phyloP scores from a whole-genome alignment of 2,888 invertebrate species.

The Odontocolon sp. region DNA sequence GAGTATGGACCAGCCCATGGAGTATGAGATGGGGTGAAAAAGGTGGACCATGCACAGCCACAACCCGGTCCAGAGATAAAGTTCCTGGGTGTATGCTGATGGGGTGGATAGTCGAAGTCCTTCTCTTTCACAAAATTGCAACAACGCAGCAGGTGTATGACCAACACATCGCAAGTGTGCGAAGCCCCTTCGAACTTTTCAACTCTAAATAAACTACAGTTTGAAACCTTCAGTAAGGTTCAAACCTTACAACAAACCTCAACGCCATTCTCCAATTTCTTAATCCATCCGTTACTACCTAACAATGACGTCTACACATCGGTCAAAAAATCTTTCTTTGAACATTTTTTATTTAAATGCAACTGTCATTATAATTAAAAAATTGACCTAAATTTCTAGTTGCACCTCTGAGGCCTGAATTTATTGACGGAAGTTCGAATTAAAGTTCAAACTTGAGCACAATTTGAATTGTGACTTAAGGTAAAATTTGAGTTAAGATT shows the following conservation, averaged over 20 bases:
- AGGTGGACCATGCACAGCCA: slow-evolving; percentile 28
- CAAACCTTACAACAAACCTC: not conserved
- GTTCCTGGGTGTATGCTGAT: slow-evolving; percentile 71
- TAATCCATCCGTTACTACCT: slow-evolving; percentile 49
- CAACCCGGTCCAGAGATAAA: slow-evolving; percentile 66
- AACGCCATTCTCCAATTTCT: slow-evolving; percentile 60
- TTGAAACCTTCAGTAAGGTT: slow-evolving; percentile 64
- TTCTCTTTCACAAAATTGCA: not conserved
- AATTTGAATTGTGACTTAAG: no score
- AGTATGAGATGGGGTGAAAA: not conserved
- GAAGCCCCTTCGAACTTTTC: slow-evolving; percentile 65
- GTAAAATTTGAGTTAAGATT: no score
- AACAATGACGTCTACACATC: slow-evolving; percentile 27
- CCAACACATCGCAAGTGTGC: slow-evolving; percentile 18
- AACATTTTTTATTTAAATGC: no score
- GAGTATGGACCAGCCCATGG: slow-evolving; percentile 28
- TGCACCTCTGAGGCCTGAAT: no score
- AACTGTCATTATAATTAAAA: no score
- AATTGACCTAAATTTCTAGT: no score
- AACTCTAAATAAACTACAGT: slow-evolving; percentile 72
- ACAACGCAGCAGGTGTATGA: slow-evolving; percentile 61
- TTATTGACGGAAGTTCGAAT: no score
- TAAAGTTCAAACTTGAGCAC: no score
- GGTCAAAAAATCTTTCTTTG: not conserved
- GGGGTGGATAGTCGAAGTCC: slow-evolving; percentile 41